Conservation (phyloP, 2,888 invertebrate genomes). For the Eristalis pertinax region DNA sequence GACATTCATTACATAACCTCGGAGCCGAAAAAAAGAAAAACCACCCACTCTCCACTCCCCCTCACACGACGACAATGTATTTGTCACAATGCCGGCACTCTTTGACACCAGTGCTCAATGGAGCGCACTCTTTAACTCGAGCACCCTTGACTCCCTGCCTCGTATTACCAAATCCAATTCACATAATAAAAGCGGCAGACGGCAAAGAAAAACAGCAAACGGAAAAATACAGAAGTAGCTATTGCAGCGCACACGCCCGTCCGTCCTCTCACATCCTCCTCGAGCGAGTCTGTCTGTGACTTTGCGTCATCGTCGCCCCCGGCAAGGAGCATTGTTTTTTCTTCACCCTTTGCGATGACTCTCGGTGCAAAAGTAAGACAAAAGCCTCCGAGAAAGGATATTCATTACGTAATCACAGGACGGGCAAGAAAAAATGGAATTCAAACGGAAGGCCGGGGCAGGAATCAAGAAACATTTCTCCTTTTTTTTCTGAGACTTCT, state of each 20-base stretch:
- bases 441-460: background rate
- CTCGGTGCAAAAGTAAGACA: conserved; percentile 2
- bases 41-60: no score
- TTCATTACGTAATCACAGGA: conserved; percentile 13
- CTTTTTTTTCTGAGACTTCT: background rate
- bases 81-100: background rate
- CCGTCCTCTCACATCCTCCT: background rate
- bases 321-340: conserved; percentile 1
- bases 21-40: no score
- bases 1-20: no score
- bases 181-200: background rate
- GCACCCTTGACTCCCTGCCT: background rate
- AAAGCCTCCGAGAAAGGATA: conserved; percentile 9
- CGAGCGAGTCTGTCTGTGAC: background rate
- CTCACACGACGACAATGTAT: no score
- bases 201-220: background rate
- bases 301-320: background rate
- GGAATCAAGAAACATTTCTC: background rate
- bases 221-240: conserved; percentile 33
- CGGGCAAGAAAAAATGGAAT: background rate
- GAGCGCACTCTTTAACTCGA: background rate
- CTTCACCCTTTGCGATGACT: background rate
- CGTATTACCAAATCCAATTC: background rate
- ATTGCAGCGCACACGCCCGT: conserved; percentile 18
- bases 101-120: background rate